These are phyloP conservation scores for Lithophane ornitopus DNA, from an alignment of 2,888 invertebrate genomes.

Conservation along the genomic window DNA sequence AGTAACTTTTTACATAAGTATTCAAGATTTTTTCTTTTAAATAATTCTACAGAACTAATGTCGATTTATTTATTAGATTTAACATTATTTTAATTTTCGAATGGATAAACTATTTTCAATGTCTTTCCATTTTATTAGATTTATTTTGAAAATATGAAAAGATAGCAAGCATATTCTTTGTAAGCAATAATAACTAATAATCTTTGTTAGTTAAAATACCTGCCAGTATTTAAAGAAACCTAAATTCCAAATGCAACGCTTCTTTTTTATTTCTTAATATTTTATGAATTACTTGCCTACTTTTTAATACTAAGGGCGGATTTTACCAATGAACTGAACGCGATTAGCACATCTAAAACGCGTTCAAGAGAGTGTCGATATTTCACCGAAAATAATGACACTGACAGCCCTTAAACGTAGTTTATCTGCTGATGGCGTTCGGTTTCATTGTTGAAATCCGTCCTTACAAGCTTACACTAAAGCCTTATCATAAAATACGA, in stretches of 20 bases:
- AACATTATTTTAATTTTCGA: neutral
- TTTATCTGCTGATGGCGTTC: too few species aligned
- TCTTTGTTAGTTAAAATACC: neutral
- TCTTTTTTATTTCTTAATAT: neutral
- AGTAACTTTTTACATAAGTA: neutral
- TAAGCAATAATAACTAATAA: neutral
- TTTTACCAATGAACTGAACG: too few species aligned
- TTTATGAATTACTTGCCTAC: neutral
- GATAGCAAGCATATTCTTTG: neutral
- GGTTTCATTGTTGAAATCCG: too few species aligned
- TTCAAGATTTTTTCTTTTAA: neutral
- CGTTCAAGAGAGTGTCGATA: too few species aligned
- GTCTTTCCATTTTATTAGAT: neutral
- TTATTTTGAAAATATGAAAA: neutral
- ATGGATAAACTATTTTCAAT: neutral
- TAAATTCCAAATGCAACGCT: neutral
- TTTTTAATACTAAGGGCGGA: neutral
- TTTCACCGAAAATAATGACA: too few species aligned
- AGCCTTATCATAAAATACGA: neutral
- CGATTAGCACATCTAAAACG: too few species aligned
- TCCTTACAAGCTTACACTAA: conserved; percentile 3
- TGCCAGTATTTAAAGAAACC: neutral
- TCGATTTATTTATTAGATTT: neutral
- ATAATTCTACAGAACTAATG: neutral
- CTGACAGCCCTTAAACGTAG: too few species aligned